Conservation (phyloP, 2,888 invertebrate genomes). For the Ophion slaviceki region DNA sequence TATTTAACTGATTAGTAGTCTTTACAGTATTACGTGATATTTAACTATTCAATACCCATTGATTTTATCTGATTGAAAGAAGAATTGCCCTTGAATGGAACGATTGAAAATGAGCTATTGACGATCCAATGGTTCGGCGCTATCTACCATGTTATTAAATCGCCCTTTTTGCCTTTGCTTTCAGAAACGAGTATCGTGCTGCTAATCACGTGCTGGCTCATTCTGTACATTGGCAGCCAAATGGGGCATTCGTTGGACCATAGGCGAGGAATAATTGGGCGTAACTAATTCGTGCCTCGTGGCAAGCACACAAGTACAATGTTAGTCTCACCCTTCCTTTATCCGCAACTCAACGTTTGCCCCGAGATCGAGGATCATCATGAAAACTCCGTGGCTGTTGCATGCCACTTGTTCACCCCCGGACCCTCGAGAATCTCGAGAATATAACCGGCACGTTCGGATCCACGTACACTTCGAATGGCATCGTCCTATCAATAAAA, state of each 20-base stretch:
- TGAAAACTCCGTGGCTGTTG: conserved; percentile 43
- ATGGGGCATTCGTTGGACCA: conserved; percentile 28
- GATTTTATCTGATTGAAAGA: no score
- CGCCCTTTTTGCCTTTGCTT: not conserved
- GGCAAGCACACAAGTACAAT: conserved; percentile 40
- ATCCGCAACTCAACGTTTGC: conserved; percentile 30
- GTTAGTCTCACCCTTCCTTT: conserved; percentile 32
- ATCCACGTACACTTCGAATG: conserved; percentile 13
- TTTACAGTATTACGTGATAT: not conserved
- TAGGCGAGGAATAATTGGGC: conserved; percentile 60
- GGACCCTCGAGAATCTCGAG: conserved; percentile 43
- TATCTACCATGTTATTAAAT: not conserved
- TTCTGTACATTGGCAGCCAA: conserved; percentile 29
- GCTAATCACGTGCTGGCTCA: conserved; percentile 56
- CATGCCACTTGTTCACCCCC: conserved; percentile 20
- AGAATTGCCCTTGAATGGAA: not conserved
- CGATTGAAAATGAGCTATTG: not conserved
- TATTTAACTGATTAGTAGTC: not conserved
- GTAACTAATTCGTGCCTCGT: conserved; percentile 54
- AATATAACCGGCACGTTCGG: not conserved
- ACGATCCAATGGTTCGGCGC: not conserved
- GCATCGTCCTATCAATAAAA: conserved; percentile 4
- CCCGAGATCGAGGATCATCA: conserved; percentile 41
- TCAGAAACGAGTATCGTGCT: conserved; percentile 47
- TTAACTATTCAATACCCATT: not conserved